Base-by-base conservation (phyloP, 1,140 invertebrate genomes). In the Periplaneta americana region DNA sequence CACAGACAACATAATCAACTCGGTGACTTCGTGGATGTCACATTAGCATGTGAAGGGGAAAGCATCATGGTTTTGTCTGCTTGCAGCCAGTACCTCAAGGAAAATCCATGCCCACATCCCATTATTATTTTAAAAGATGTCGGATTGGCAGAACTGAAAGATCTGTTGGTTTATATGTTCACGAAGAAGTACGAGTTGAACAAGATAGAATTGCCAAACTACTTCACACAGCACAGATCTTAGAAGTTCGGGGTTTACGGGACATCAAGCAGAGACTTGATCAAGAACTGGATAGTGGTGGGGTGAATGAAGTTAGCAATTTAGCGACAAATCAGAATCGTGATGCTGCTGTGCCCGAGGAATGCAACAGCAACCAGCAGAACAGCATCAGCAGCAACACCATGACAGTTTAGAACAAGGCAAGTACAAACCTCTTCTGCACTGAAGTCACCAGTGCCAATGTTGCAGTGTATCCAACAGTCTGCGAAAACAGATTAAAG, bases 51-150 rank as follows among this genome's bases (percentile, higher is more conserved):
- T 84, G 87, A 88, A 79, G 88, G 87, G 18, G 82, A 85, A 74
- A 85, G 82, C 80, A 83, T 90, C 11, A 85, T 89, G 80, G 87
- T 89, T 74, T 85, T 89, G 32, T 87, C 88, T 32, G 87, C 88
- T 11, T 88, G 88, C 78, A 88, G 87, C 80, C 83, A 86, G 57
- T 89, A 87, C 83, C 87, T 89, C 22, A 83, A 84, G 85, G 87
- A 88, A 82, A 90, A 89, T 84, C 89, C 89, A 17, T 90, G 88
- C 82, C 32, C 32, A 76, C 75, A 90, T 85, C 89, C 89, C 22
- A 88, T 90, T 83, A 87, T 90, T 57, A 90, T 90, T 80, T 83
- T 90, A 17, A 88, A 89, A 84, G 89, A 90, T 85, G 88, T 90
- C 48, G 85, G 83, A 78, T 87, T 87, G 85, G 81, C 83, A 37